Conservation (phyloP, 92 coral and sea anemone species). For the Chrysogorgia sp. region DNA sequence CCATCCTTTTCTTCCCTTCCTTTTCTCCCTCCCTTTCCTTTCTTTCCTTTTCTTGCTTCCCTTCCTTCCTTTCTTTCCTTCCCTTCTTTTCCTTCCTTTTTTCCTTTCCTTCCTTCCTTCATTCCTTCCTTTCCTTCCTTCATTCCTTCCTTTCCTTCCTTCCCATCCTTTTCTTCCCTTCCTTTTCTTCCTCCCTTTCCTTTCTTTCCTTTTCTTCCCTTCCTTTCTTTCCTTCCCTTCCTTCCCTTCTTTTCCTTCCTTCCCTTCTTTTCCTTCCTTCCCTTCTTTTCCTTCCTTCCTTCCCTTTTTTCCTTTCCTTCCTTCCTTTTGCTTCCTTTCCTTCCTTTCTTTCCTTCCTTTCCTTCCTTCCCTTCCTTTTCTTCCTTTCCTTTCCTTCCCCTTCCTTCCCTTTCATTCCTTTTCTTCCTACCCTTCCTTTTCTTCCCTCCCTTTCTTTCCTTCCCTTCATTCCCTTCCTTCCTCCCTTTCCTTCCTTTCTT, state of each 20-base stretch:
- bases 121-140: no score
- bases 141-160: not conserved
- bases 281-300: not conserved
- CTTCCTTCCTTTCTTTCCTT: no score
- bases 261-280: not conserved
- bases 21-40: no score
- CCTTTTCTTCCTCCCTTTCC: not conserved
- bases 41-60: no score
- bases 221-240: not conserved
- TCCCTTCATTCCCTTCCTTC: not conserved
- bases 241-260: not conserved
- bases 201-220: no score
- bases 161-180: not conserved
- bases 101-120: no score
- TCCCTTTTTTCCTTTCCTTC: not conserved
- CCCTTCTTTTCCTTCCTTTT: no score
- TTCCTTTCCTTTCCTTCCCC: not conserved
- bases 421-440: not conserved
- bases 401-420: no score
- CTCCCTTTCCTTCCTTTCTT: no score
- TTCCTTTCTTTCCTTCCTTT: slow-evolving; percentile 8
- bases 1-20: no score
- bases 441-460: not conserved
- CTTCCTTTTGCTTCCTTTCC: not conserved
- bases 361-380: not conserved